phyloP scores from a whole-genome alignment of 2,888 invertebrate genomes.

The Meteorus colon region DNA sequence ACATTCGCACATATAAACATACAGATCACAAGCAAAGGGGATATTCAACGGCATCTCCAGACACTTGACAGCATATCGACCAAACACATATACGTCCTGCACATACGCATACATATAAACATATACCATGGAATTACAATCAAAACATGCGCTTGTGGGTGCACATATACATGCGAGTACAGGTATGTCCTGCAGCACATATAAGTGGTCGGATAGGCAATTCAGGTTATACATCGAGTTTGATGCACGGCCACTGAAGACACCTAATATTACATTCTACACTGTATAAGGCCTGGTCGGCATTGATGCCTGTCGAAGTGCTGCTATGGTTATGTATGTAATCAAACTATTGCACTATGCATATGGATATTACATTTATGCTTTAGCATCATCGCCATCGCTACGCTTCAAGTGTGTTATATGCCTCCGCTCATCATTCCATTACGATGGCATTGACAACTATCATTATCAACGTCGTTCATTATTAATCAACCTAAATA shows the following conservation, averaged over 20 bases:
- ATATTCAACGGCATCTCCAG: slow-evolving; percentile 17
- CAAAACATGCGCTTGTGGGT: slow-evolving; percentile 14
- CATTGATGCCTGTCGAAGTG: neutral
- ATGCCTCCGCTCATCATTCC: slow-evolving; percentile 28
- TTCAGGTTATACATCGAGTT: slow-evolving; percentile 10
- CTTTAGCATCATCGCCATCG: slow-evolving; percentile 19
- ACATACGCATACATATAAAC: slow-evolving; percentile 3
- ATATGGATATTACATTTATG: slow-evolving; percentile 37
- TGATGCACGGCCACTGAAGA: neutral
- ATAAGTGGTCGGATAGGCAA: slow-evolving; percentile 27
- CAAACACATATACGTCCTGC: slow-evolving; percentile 2
- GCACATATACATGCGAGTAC: neutral
- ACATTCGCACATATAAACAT: neutral
- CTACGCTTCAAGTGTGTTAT: neutral
- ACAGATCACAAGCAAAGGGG: neutral
- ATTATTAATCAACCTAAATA: slow-evolving; percentile 3
- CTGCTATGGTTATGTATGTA: neutral
- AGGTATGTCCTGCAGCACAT: neutral
- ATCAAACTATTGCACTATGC: neutral
- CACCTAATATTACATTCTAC: slow-evolving; percentile 16
- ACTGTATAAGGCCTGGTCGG: neutral
- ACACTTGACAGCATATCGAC: slow-evolving; percentile 13
- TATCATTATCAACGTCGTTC: slow-evolving; percentile 16
- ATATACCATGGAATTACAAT: slow-evolving; percentile 5
- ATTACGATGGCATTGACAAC: slow-evolving; percentile 25